phyloP scores from a whole-genome alignment of 2,888 invertebrate genomes.

The Stomorhina lunata region DNA sequence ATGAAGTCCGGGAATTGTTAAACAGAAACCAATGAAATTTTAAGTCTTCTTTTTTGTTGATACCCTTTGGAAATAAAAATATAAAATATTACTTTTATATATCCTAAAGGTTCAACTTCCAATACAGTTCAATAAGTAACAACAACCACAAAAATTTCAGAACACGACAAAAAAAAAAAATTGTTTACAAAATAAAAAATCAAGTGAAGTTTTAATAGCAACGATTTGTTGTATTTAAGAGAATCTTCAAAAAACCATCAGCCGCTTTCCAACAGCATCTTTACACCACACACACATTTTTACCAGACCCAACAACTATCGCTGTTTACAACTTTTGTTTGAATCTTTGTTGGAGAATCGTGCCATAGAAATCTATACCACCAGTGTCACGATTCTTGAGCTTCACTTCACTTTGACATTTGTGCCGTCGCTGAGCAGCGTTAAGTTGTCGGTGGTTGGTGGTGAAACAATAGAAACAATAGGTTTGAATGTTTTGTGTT shows the following conservation, averaged over 20 bases:
- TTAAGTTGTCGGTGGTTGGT: slow-evolving; percentile 51
- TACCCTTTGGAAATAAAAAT: slow-evolving; percentile 55
- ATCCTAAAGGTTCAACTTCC: slow-evolving; percentile 50
- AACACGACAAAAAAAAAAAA: neutral
- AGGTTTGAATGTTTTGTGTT: slow-evolving; percentile 13
- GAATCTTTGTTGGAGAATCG: slow-evolving; percentile 68
- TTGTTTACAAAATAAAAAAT: slow-evolving; percentile 50
- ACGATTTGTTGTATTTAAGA: slow-evolving; percentile 64
- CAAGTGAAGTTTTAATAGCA: slow-evolving; percentile 66
- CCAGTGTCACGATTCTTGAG: slow-evolving; percentile 75
- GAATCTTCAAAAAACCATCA: slow-evolving; percentile 65
- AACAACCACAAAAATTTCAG: slow-evolving; percentile 18
- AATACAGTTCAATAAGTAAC: slow-evolving; percentile 4
- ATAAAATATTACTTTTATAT: slow-evolving; percentile 63
- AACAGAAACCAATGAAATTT: slow-evolving; percentile 43
- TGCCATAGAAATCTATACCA: slow-evolving; percentile 76
- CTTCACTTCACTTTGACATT: slow-evolving; percentile 64
- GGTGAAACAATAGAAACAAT: slow-evolving; percentile 63
- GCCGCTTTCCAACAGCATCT: slow-evolving; percentile 53
- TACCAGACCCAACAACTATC: neutral
- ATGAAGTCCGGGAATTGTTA: slow-evolving; percentile 36
- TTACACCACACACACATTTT: neutral
- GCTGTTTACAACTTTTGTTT: neutral
- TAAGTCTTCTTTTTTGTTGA: neutral
- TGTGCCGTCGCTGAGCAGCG: slow-evolving; percentile 53